phyloP scores from a whole-genome alignment of 2,797 vertebrate genomes.

The Cheirogaleus major region DNA sequence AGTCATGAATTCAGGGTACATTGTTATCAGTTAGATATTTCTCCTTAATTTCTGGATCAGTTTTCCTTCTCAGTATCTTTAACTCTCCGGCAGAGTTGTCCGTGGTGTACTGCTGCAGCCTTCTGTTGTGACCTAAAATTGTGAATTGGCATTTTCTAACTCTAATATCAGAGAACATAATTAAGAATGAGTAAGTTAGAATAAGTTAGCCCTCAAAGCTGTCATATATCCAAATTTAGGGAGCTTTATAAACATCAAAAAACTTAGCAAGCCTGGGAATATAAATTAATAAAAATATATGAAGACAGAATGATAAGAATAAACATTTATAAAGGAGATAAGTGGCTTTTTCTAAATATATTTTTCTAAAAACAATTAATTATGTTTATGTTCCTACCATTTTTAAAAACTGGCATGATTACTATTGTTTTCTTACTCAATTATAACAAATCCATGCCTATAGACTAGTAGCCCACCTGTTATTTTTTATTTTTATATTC shows the following conservation, averaged over 20 bases:
- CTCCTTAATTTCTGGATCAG: background rate
- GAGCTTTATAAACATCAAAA: background rate
- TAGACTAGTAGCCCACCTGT: background rate
- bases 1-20: background rate
- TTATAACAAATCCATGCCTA: background rate
- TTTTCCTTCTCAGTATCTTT: background rate
- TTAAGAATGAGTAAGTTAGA: background rate
- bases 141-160: background rate
- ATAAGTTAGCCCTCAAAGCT: background rate
- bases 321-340: background rate
- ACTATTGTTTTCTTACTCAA: background rate
- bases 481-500: background rate
- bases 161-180: background rate
- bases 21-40: background rate
- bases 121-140: background rate
- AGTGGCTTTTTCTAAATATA: background rate
- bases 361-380: background rate
- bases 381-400: background rate
- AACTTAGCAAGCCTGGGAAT: background rate
- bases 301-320: background rate
- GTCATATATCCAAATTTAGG: background rate
- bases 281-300: background rate
- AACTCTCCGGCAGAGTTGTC: background rate
- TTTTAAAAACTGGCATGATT: background rate
- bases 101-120: accelerated